phyloP scores from a whole-genome alignment of 2,888 invertebrate genomes.

The Epistrophe grossulariae region DNA sequence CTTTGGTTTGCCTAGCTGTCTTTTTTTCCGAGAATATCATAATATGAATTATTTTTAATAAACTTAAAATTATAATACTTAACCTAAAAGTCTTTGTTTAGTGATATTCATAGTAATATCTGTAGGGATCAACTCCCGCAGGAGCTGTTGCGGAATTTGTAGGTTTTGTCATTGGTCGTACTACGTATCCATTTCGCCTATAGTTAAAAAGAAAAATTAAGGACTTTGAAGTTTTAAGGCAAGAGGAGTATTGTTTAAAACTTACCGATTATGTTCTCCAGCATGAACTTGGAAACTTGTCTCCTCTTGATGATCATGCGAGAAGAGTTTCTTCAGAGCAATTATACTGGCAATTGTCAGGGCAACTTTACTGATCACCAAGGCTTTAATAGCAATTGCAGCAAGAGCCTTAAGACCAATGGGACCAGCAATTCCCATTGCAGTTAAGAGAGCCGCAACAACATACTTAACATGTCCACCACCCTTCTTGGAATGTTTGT shows the following conservation, averaged over 20 bases:
- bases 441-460: constrained; percentile 87
- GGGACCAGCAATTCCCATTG: constrained; percentile 89
- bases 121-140: constrained; percentile 86
- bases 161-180: constrained; percentile 85
- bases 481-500: constrained; percentile 83
- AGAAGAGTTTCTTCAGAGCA: constrained; percentile 89
- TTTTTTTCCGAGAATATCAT: not conserved
- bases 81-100: constrained; percentile 71
- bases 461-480: constrained; percentile 84
- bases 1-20: constrained; percentile 52
- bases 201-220: constrained; percentile 65
- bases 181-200: constrained; percentile 87
- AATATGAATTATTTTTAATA: not conserved
- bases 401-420: constrained; percentile 89
- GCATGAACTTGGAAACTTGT: constrained; percentile 89
- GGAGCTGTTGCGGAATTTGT: constrained; percentile 78
- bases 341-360: constrained; percentile 89
- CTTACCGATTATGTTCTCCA: constrained; percentile 86
- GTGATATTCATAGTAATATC: constrained; percentile 85
- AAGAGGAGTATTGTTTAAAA: not conserved
- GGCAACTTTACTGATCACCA: constrained; percentile 90
- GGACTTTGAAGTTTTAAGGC: not conserved
- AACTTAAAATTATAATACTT: constrained; percentile 40
- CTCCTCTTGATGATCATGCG: constrained; percentile 87
- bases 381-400: constrained; percentile 89